These are phyloP conservation scores for Mesoclemmys tuberculata DNA, from an alignment of 2,113 vertebrate species.

Conservation along the genomic window DNA sequence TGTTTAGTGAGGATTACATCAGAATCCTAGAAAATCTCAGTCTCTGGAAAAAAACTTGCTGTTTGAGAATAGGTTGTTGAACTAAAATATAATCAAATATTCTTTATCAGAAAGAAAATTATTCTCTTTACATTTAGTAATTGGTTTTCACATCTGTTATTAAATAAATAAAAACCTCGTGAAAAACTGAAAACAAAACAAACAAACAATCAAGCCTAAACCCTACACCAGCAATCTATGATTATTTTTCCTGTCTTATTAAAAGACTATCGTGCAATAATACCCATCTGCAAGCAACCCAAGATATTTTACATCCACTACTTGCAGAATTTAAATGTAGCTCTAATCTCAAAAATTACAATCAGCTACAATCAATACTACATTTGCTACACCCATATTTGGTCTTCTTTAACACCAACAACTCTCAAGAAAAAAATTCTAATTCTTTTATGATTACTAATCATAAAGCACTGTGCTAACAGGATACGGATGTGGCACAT, in stretches of 20 bases:
- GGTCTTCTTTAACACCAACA: neutral
- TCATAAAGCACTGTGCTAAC: neutral
- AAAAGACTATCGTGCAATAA: neutral
- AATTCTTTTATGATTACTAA: neutral
- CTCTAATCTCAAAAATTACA: neutral
- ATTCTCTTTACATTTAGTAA: neutral
- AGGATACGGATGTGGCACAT: too few relatives aligned
- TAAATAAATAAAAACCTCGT: neutral
- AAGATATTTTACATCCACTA: neutral
- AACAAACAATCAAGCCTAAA: neutral
- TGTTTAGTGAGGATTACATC: neutral
- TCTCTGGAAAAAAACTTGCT: neutral
- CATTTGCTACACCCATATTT: neutral
- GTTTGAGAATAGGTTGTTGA: neutral
- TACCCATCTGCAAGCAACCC: neutral
- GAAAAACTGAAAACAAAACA: neutral
- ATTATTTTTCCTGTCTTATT: neutral
- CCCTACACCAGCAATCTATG: neutral
- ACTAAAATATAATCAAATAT: conserved; percentile 20
- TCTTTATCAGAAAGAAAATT: conserved; percentile 30
- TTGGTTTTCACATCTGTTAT: conserved; percentile 16
- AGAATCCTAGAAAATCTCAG: neutral
- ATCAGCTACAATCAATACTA: neutral
- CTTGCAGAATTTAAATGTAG: neutral
- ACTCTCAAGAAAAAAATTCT: neutral